Conservation (phyloP, 2,888 invertebrate species). For the Yponomeuta cagnagella region DNA sequence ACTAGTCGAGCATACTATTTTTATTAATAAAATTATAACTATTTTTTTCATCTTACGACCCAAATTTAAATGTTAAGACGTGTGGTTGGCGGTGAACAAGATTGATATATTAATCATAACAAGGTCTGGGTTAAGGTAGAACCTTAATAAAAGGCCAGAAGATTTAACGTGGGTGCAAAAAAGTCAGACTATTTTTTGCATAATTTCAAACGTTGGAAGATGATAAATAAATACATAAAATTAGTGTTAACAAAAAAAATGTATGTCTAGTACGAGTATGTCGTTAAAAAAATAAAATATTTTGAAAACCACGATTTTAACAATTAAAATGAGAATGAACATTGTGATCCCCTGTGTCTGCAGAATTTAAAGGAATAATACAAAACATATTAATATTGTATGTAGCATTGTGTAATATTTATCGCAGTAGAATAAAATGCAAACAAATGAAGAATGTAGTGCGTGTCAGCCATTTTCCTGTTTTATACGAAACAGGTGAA, state of each 20-base stretch:
- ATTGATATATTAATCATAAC: no score
- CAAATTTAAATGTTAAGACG: no score
- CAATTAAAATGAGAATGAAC: background rate
- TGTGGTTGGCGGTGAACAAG: no score
- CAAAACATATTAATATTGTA: background rate
- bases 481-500: background rate
- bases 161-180: background rate
- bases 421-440: background rate
- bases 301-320: background rate
- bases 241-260: background rate
- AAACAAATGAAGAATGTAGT: background rate
- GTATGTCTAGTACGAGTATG: background rate
- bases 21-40: no score
- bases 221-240: background rate
- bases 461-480: background rate
- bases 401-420: background rate
- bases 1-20: no score
- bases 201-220: background rate
- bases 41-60: no score
- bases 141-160: no score
- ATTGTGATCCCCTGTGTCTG: conserved; percentile 4
- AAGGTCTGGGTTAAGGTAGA: no score
- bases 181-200: background rate
- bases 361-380: background rate
- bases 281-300: conserved; percentile 11